phyloP scores from a whole-genome alignment of 2,888 invertebrate genomes.

The Platerodrilus igneus region DNA sequence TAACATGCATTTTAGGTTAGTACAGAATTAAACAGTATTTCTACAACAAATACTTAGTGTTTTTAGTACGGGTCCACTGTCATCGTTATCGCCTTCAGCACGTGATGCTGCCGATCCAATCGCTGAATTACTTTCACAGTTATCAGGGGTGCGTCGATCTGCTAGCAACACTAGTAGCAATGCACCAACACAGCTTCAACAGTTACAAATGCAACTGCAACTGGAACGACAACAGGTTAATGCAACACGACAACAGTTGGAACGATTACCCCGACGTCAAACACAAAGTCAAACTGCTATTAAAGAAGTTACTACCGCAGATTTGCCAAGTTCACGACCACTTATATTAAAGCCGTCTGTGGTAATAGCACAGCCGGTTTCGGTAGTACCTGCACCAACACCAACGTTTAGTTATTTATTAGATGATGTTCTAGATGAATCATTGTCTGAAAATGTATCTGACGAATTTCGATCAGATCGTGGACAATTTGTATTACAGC shows the following conservation, averaged over 20 bases:
- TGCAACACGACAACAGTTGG: slow-evolving; percentile 82
- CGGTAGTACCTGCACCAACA: slow-evolving; percentile 39
- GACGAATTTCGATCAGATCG: slow-evolving; percentile 60
- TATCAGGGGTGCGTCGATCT: slow-evolving; percentile 85
- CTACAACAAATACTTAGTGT: slow-evolving; percentile 39
- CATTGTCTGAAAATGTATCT: slow-evolving; percentile 53
- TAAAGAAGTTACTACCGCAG: slow-evolving; percentile 47
- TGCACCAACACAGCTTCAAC: slow-evolving; percentile 80
- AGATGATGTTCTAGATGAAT: slow-evolving; percentile 46
- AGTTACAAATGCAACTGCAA: slow-evolving; percentile 93
- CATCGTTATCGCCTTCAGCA: slow-evolving; percentile 81
- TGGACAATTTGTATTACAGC: slow-evolving; percentile 65
- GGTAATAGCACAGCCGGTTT: slow-evolving; percentile 38
- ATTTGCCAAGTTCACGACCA: slow-evolving; percentile 30
- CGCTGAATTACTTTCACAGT: slow-evolving; percentile 89
- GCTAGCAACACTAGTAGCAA: slow-evolving; percentile 53
- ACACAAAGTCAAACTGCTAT: slow-evolving; percentile 52
- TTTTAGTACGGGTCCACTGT: slow-evolving; percentile 76
- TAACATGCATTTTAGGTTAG: slow-evolving; percentile 88
- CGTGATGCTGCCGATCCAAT: slow-evolving; percentile 95
- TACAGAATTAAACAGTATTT: slow-evolving; percentile 1
- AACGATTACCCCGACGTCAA: slow-evolving; percentile 80
- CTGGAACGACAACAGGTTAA: slow-evolving; percentile 83
- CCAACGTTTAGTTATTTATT: slow-evolving; percentile 43
- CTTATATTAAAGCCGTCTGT: slow-evolving; percentile 44